Evolutionary conservation across 1,140 invertebrate genomes (phyloP).

Genomic region (Aleiodes sp.): DNA sequence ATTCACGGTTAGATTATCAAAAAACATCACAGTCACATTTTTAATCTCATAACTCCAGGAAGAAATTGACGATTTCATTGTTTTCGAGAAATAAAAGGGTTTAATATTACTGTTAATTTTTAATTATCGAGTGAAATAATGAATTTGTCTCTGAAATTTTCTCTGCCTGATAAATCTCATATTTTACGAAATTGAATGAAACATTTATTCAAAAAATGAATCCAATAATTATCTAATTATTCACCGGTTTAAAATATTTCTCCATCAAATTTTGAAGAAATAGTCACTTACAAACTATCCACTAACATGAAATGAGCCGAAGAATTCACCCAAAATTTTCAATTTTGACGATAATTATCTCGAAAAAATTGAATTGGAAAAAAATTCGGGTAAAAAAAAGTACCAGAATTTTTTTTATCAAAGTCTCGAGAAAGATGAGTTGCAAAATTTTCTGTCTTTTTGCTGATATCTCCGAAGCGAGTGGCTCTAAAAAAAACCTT

Average conservation of each 20-base stretch:
- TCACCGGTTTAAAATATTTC: background rate
- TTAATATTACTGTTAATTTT: background rate
- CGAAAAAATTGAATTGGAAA: background rate
- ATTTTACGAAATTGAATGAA: no score
- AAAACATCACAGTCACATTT: conserved; percentile 58
- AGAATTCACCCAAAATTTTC: background rate
- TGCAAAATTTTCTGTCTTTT: background rate
- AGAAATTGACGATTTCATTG: conserved; percentile 25
- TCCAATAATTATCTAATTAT: background rate
- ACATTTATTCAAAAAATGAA: no score
- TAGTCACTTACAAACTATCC: background rate
- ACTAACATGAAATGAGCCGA: background rate
- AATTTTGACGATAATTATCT: no score
- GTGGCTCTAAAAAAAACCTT: no score
- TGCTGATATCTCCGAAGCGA: background rate
- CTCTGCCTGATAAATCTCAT: no score
- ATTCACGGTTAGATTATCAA: conserved; percentile 48
- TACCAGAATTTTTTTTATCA: no score
- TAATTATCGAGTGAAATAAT: background rate
- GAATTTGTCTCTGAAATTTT: no score
- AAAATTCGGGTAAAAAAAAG: background rate
- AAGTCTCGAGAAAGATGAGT: no score
- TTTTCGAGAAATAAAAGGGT: conserved; percentile 7
- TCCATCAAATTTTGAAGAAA: no score
- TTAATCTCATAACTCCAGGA: conserved; percentile 44